Evolutionary conservation across 2,888 invertebrate genomes (phyloP), one percentile per base, ranked within the genome.

Genomic region (Cyclophora punctaria): DNA sequence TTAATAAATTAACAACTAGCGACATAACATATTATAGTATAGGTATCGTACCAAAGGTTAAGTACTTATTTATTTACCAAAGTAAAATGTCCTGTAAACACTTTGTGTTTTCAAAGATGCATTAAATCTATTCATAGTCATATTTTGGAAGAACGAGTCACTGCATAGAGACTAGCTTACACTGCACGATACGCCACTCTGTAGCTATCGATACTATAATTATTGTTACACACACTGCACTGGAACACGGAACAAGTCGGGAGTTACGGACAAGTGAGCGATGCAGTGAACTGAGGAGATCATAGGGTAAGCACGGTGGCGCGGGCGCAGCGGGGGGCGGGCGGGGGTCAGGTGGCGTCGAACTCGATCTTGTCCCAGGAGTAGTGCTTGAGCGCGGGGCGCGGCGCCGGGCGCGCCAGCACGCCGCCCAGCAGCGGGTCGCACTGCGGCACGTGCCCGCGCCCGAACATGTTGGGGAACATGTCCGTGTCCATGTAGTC

Each of bases 331-430:
- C 44, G 52, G 20, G 48, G 49, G 42, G 47, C 44, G 52, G 49
- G 49, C 50, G 64, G 58, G 71, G 71, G 89, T 89, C 89, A 89
- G 66, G 89, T 88, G 78, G 93, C 92, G 73, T 93, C 93, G 78
- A 91, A 94, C 80, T 94, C 94, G 62, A 93, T 90, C 73, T 92
- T 92, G 75, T 95, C 95, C 95, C 95, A 95, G 7, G 92, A 91
- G 66, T 93, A 89, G 62, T 91, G 91, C 58, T 91, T 89, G 56
- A 90, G 90, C 55, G 91, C 91, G 55, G 93, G 92, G 44, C 93
- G 92, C 44, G 91, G 85, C 50, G 85, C 71, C 35, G 94, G 92
- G 2, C 83, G 75, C 52, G 93, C 90, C 59, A 80, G 65, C 59
- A 91, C 92, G 53, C 93, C 93, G 48, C 93, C 93, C 62, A 95